Evolutionary conservation across 2,797 vertebrate species (phyloP), one percentile per base, ranked within the genome.

Genomic region (Myripristis murdjan): DNA sequence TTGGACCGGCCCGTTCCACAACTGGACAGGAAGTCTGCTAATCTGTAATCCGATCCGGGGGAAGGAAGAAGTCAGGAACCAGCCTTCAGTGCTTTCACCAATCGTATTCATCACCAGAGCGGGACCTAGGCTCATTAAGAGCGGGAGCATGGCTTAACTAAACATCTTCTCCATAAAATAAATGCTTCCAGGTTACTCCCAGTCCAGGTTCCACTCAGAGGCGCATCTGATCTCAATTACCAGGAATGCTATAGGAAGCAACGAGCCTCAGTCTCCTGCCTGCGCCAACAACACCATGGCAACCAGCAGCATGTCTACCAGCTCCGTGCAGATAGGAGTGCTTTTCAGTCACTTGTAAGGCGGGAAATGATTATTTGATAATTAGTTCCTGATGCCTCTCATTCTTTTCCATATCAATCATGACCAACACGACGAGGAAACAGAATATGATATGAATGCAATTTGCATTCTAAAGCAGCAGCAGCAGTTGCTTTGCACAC

Each of bases 181-280:
- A 97, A 96, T 96, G 96, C 94, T 97, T 97, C 96, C 96, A 97
- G 96, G 95, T 96, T 96, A 96, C 92, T 87, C 86, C 82, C 76
- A 71, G 92, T 93, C 92, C 79, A 90, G 95, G 95, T 96, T 95
- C 91, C 88, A 73, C 70, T 88, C 77, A 49, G 56, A 90, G 89
- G 77, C 70, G 87, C 97, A 96, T 95, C 95, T 96, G 95, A 95
- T 94, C 92, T 93, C 95, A 96, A 97, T 97, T 97, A 96, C 85
- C 78, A 76, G 88, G 46, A 70, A 89, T 83, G 85, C 1, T 92
- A 91, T 95, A 93, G 93, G 91, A 93, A 90, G 86, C 89, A 60
- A 54, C 18, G 15, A 54, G 79, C 93, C 94, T 85, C 26, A 39
- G 71, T 16, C 65, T 66, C 86, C 64, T 79, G 56, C 66, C 77